Percentiles rank a stretch among this genome's conserved stretches.
Evolutionary conservation across 2,113 vertebrate genomes (phyloP).

Genomic region (Oxygymnocypris stewartii): DNA sequence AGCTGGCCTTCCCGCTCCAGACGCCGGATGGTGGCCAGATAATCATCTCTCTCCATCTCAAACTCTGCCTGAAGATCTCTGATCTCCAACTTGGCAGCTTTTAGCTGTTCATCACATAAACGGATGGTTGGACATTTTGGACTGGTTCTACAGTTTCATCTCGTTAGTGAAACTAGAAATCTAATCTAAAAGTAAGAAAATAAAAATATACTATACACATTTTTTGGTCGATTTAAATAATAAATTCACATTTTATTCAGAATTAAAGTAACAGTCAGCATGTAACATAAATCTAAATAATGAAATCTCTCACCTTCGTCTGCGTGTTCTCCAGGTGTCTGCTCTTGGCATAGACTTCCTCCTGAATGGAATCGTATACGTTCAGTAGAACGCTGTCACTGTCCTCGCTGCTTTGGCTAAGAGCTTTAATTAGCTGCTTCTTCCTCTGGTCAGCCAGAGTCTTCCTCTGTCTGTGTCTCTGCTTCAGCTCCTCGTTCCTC

Average conservation of each 20-base stretch:
- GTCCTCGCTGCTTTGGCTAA: conserved; percentile 77
- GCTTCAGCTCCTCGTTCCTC: conserved; percentile 83
- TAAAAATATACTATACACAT: too few species aligned
- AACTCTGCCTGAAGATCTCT: conserved; percentile 86
- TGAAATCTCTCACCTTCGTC: conserved; percentile 75
- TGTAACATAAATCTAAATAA: background rate
- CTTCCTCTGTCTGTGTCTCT: conserved; percentile 74
- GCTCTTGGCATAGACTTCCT: conserved; percentile 83
- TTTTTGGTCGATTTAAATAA: too few species aligned
- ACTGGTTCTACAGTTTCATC: background rate
- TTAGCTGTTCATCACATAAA: conserved; percentile 71
- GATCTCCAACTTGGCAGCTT: conserved; percentile 84
- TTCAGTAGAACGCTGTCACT: conserved; percentile 79
- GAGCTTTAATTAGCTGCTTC: conserved; percentile 74
- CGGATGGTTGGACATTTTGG: conserved; percentile 1
- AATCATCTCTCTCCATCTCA: conserved; percentile 83
- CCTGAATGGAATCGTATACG: conserved; percentile 86
- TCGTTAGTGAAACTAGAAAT: background rate
- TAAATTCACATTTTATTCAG: background rate
- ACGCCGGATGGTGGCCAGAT: conserved; percentile 79
- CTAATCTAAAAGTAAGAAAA: background rate
- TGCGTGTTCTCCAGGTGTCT: conserved; percentile 82
- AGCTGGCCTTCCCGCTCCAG: conserved; percentile 82
- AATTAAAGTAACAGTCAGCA: background rate
- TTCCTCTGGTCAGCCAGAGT: conserved; percentile 78